A percentile compares a stretch with the other conserved stretches of the same genome.
Conservation (phyloP, 1,140 invertebrate genomes). For the Cherax destructor region DNA sequence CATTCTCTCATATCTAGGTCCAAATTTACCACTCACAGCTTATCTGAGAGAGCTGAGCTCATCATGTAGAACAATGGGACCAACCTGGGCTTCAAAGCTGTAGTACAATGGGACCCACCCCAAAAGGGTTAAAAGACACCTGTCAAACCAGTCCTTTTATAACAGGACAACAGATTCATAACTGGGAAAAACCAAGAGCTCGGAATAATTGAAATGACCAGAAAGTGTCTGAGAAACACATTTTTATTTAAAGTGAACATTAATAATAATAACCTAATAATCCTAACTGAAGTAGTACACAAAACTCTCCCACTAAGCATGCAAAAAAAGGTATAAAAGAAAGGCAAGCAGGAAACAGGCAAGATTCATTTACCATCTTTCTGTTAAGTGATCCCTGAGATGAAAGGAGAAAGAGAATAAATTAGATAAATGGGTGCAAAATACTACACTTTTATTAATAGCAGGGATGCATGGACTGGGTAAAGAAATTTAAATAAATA, state of each 20-base stretch:
- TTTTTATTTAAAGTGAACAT: not conserved
- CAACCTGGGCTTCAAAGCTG: too few species aligned
- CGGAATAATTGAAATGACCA: not conserved
- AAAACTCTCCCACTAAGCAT: conserved; percentile 28
- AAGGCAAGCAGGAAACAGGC: conserved; percentile 23
- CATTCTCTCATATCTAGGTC: too few species aligned
- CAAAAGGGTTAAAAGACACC: not conserved
- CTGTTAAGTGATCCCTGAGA: conserved; percentile 57
- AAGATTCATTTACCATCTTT: conserved; percentile 55
- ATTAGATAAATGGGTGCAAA: conserved; percentile 25
- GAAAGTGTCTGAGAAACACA: not conserved
- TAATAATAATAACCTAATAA: not conserved
- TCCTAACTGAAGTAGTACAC: not conserved
- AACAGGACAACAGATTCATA: not conserved
- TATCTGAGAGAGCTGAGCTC: too few species aligned
- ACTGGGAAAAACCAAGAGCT: not conserved
- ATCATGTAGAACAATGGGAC: too few species aligned
- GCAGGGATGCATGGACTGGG: not conserved
- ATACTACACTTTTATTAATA: not conserved
- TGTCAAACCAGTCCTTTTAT: not conserved
- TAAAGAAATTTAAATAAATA: not conserved
- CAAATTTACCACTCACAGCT: too few species aligned
- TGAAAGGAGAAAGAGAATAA: conserved; percentile 41
- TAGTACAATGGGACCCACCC: too few species aligned
- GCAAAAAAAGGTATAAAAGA: conserved; percentile 9